Evolutionary conservation across 1,140 invertebrate species (phyloP).

Genomic region (Danaus plexippus): DNA sequence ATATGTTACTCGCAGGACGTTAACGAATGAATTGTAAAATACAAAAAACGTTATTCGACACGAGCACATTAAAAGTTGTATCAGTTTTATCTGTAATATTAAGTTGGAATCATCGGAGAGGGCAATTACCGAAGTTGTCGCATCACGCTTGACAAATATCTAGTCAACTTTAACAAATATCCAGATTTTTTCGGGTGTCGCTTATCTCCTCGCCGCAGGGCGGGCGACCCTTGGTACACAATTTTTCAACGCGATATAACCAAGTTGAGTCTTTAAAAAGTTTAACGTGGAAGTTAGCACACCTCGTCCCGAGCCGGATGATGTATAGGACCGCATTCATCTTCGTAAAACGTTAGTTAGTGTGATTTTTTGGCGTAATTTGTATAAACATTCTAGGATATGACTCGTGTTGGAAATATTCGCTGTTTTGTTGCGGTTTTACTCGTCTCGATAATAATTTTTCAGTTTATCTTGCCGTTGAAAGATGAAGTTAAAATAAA

Average conservation of each 20-base stretch:
- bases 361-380: conserved; percentile 7
- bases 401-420: too few relatives aligned
- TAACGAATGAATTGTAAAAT: too few relatives aligned
- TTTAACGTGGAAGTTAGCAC: conserved; percentile 61
- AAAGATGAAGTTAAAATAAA: too few relatives aligned
- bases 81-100: conserved; percentile 17
- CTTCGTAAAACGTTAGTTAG: conserved; percentile 38
- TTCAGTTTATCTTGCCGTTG: too few relatives aligned
- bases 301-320: conserved; percentile 47
- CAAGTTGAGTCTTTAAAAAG: conserved; percentile 67
- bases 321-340: conserved; percentile 58
- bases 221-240: conserved; percentile 55
- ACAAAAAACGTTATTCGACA: neutral
- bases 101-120: conserved; percentile 24
- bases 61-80: conserved; percentile 15
- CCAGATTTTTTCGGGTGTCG: conserved; percentile 47
- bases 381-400: too few relatives aligned
- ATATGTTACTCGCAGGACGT: too few relatives aligned
- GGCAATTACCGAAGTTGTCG: conserved; percentile 59
- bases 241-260: conserved; percentile 66
- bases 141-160: conserved; percentile 60
- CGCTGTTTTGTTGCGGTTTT: too few relatives aligned
- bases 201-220: conserved; percentile 56
- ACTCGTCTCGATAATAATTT: too few relatives aligned
- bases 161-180: conserved; percentile 60